Evolutionary conservation across 2,797 vertebrate species (phyloP).

Genomic region (Pipistrellus kuhlii): DNA sequence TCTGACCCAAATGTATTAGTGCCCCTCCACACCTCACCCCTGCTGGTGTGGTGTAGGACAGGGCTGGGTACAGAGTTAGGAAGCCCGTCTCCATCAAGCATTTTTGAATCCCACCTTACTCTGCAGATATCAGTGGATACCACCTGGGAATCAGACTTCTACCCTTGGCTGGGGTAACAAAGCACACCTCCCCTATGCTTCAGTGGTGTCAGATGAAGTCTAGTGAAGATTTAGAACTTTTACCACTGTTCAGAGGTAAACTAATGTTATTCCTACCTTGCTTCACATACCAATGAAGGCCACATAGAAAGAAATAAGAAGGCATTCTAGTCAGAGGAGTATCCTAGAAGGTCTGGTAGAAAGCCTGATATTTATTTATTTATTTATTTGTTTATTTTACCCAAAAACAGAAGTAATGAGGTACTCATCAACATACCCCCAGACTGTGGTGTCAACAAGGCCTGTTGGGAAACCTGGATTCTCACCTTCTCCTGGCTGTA

Average conservation of each 20-base stretch:
- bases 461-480: background rate
- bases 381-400: background rate
- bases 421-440: fast-evolving
- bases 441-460: background rate
- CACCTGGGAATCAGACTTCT: background rate
- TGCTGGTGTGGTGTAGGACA: background rate
- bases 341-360: background rate
- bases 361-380: background rate
- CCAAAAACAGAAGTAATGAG: background rate
- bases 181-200: background rate
- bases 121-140: background rate
- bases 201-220: background rate
- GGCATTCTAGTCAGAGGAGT: background rate
- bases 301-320: background rate
- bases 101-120: background rate
- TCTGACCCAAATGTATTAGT: fast-evolving
- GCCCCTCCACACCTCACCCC: fast-evolving
- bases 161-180: background rate
- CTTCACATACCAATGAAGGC: background rate
- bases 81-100: background rate
- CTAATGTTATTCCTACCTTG: background rate
- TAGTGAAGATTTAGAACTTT: background rate
- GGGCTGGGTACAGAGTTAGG: background rate
- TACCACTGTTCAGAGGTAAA: background rate
- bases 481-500: background rate